A percentile compares a stretch with the other conserved stretches of the same genome.
Conservation (phyloP, 2,113 vertebrate species). For the Chrysemys picta region DNA sequence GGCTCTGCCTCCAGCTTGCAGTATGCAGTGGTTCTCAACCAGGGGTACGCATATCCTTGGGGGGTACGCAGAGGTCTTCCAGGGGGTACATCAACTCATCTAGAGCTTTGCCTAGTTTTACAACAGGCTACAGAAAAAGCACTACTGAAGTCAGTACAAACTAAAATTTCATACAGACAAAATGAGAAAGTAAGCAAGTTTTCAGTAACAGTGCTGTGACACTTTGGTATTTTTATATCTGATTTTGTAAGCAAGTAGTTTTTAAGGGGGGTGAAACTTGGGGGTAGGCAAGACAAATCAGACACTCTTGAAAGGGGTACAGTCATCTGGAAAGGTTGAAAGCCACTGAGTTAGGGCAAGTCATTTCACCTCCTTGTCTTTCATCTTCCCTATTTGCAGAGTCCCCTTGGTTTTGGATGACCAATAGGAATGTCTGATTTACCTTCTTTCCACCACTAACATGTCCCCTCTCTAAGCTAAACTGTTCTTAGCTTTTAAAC, state of each 20-base stretch:
- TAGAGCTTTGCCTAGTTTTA: too few species aligned
- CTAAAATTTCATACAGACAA: too few species aligned
- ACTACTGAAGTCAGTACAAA: too few species aligned
- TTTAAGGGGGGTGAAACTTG: too few species aligned
- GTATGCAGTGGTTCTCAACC: neutral
- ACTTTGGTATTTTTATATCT: neutral
- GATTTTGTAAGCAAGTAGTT: too few species aligned
- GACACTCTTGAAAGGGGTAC: too few species aligned
- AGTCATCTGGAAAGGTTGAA: too few species aligned
- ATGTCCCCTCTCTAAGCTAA: neutral
- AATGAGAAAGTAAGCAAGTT: neutral
- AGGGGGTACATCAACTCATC: too few species aligned
- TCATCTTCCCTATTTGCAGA: neutral
- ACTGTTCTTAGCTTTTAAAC: neutral
- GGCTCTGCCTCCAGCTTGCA: neutral
- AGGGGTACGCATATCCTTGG: too few species aligned
- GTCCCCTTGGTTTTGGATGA: neutral
- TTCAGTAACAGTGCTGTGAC: neutral
- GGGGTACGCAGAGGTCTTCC: too few species aligned
- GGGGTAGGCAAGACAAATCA: too few species aligned
- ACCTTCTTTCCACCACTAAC: neutral
- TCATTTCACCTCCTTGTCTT: neutral
- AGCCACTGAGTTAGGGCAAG: neutral
- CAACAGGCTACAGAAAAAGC: too few species aligned
- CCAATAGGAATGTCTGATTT: neutral